Evolutionary conservation across 2,888 invertebrate species (phyloP), one percentile per base, ranked within the genome.

Genomic region (Pristionchus exspectatus): DNA sequence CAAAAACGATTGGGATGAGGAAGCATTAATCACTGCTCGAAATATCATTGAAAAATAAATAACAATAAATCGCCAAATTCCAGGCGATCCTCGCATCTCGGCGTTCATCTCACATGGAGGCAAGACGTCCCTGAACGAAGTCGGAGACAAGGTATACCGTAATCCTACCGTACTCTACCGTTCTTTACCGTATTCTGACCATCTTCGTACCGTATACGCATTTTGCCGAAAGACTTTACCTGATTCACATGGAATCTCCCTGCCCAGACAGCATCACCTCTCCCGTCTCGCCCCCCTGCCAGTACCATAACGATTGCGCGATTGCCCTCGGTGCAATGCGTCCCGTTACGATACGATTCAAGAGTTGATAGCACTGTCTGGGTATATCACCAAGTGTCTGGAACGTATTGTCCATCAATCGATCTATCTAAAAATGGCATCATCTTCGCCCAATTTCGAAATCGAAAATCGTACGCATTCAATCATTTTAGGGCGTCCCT

Each of bases 61-160:
- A 81, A 7, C 24, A 44, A 50, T 81, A 21, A 84, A 38, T 30
- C 12, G 10, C 30, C 50, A 18, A 50, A 33, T 56, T 27, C 12
- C 69, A 87, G 87, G 72, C 10, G 87, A 87, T 44, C 87, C 69
- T 9, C 87, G 87, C 27, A 54, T 87, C 38, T 66, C 72, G 1
- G 87, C 69, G 0, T 72, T 87, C 54, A 87, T 87, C 87, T 69
- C 87, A 0, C 87, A 87, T 24, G 87, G 87, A 0, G 87, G 87
- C 10, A 87, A 87, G 54, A 72, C 69, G 21, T 69, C 87, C 14
- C 69, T 87, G 50, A 69, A 66, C 24, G 87, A 87, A 69, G 87
- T 72, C 24, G 87, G 84, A 33, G 84, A 85, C 50, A 85, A 85
- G 84, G 84, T 85, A 50, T 50, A 54, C 59, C 33, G 56, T 85